A percentile compares a stretch with the other conserved stretches of the same genome.
Conservation (phyloP, 2,888 invertebrate species). For the Sceliomorpha sp. region DNA sequence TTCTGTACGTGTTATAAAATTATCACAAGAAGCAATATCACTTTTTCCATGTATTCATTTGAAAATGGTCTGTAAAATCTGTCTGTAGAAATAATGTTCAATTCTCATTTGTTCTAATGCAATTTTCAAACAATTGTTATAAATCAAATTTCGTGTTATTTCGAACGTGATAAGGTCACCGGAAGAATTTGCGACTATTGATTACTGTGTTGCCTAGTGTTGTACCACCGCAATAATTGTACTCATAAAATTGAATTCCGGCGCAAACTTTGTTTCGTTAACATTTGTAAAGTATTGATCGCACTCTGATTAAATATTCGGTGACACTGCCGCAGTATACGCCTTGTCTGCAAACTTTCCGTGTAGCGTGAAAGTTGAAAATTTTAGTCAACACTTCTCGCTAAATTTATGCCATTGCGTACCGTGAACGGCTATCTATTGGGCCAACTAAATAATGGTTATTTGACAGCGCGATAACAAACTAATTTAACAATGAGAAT, state of each 20-base stretch:
- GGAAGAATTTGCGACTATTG: too few relatives aligned
- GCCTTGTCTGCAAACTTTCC: constrained; percentile 22
- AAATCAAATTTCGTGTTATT: neutral
- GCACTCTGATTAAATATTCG: constrained; percentile 38
- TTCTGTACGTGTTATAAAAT: too few relatives aligned
- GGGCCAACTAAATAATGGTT: constrained; percentile 33
- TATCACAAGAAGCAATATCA: too few relatives aligned
- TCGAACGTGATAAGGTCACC: too few relatives aligned
- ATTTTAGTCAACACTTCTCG: constrained; percentile 34
- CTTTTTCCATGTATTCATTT: too few relatives aligned
- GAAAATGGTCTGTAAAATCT: too few relatives aligned
- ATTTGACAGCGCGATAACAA: constrained; percentile 41
- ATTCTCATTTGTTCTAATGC: too few relatives aligned
- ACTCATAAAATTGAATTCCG: constrained; percentile 12
- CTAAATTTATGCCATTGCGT: constrained; percentile 21
- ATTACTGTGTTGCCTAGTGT: too few relatives aligned
- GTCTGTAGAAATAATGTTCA: too few relatives aligned
- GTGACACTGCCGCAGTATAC: constrained; percentile 19
- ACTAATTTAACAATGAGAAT: constrained; percentile 35
- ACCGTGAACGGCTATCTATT: constrained; percentile 20
- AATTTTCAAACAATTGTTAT: neutral
- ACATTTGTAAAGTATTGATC: constrained; percentile 39
- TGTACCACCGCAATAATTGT: constrained; percentile 2
- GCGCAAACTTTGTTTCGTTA: constrained; percentile 35
- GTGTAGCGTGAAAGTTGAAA: constrained; percentile 20